Conservation (phyloP, 2,888 invertebrate genomes). For the Corbicula japonica region DNA sequence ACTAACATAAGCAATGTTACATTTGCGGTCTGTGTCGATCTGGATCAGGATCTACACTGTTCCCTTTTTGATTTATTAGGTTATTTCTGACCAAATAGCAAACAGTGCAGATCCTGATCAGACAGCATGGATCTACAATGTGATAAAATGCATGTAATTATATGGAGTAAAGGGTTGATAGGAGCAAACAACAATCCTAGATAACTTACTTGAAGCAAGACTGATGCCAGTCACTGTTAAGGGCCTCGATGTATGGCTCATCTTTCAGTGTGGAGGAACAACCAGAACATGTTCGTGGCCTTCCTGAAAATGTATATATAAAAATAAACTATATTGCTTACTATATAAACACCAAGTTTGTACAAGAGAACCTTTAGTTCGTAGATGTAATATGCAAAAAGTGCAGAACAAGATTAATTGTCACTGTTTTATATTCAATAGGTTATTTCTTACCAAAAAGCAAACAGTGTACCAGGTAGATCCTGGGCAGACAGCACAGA, state of each 20-base stretch:
- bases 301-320: slow-evolving; percentile 27
- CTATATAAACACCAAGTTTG: too few relatives aligned
- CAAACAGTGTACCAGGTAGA: too few relatives aligned
- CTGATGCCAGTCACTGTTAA: slow-evolving; percentile 77
- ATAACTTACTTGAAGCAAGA: slow-evolving; percentile 78
- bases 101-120: neutral
- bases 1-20: neutral
- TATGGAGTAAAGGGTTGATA: neutral
- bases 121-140: neutral
- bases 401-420: too few relatives aligned
- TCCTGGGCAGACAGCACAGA: too few relatives aligned
- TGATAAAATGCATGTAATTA: neutral
- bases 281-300: slow-evolving; percentile 66
- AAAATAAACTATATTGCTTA: neutral
- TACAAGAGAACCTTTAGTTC: too few relatives aligned
- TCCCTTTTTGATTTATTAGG: slow-evolving; percentile 1
- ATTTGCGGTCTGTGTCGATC: neutral
- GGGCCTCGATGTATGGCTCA: slow-evolving; percentile 75
- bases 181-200: too few relatives aligned
- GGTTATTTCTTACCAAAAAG: too few relatives aligned
- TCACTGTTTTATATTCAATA: too few relatives aligned
- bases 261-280: slow-evolving; percentile 68
- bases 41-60: neutral
- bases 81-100: neutral
- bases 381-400: too few relatives aligned